Conservation (phyloP, 2,888 invertebrate species). For the Agrotis puta region DNA sequence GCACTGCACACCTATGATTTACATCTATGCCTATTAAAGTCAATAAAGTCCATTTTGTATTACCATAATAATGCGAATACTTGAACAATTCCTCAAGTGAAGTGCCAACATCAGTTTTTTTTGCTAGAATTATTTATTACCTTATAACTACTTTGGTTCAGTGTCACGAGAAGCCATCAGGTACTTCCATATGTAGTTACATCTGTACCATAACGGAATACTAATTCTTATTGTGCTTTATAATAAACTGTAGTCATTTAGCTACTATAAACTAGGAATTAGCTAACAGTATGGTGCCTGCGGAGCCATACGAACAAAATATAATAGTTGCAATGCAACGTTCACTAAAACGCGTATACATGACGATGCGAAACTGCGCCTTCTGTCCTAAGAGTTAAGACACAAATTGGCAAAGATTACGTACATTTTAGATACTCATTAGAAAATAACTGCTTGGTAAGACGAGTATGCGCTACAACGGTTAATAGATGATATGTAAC, state of each 20-base stretch:
- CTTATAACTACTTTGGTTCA: slow-evolving; percentile 64
- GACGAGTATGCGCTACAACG: not conserved
- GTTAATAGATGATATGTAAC: not conserved
- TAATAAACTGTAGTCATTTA: slow-evolving; percentile 57
- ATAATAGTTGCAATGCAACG: slow-evolving; percentile 55
- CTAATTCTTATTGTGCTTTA: slow-evolving; percentile 52
- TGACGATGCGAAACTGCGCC: slow-evolving; percentile 30
- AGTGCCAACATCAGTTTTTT: slow-evolving; percentile 22
- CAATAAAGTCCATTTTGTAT: not conserved
- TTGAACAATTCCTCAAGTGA: not conserved
- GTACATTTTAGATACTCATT: slow-evolving; percentile 15
- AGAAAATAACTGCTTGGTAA: not conserved
- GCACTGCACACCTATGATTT: too few relatives aligned
- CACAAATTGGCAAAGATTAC: slow-evolving; percentile 36
- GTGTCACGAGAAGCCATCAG: slow-evolving; percentile 41
- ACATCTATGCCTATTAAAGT: too few relatives aligned
- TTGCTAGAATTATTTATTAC: slow-evolving; percentile 29
- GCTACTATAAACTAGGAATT: slow-evolving; percentile 63
- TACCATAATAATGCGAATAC: not conserved
- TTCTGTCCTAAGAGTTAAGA: slow-evolving; percentile 37
- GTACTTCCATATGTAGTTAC: slow-evolving; percentile 34
- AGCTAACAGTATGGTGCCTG: slow-evolving; percentile 66
- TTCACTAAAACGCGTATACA: slow-evolving; percentile 56
- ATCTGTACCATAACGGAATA: slow-evolving; percentile 46
- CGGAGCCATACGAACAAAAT: slow-evolving; percentile 55